Evolutionary conservation across 2,797 vertebrate genomes (phyloP).

Genomic region (Poeciliopsis turneri): DNA sequence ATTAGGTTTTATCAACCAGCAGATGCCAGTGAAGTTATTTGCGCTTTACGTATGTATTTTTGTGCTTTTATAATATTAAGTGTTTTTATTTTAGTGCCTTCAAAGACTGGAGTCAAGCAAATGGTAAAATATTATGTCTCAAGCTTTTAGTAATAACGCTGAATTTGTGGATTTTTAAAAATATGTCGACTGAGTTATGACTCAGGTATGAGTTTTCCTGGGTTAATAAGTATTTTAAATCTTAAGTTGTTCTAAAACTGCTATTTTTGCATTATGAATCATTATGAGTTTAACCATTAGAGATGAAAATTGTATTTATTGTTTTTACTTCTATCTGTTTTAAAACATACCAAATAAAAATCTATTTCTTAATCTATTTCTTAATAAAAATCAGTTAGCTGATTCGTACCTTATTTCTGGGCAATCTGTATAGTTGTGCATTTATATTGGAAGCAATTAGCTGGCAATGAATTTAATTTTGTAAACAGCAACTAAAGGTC

Average conservation of each 20-base stretch:
- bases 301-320: not conserved
- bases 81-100: slow-evolving; percentile 14
- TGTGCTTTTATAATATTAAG: slow-evolving; percentile 27
- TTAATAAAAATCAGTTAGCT: not conserved
- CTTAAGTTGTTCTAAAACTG: not conserved
- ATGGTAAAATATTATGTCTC: slow-evolving; percentile 9
- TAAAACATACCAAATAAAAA: not conserved
- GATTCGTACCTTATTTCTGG: not conserved
- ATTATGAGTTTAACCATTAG: not conserved
- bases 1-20: slow-evolving; percentile 60
- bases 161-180: not conserved
- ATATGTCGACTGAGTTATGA: not conserved
- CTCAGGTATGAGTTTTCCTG: not conserved
- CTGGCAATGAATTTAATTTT: not conserved
- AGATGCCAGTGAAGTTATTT: slow-evolving; percentile 54
- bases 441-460: not conserved
- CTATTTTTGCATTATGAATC: not conserved
- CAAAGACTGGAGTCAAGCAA: slow-evolving; percentile 28
- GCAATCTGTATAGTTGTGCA: not conserved
- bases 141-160: not conserved
- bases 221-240: not conserved
- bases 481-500: not conserved
- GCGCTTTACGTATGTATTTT: slow-evolving; percentile 21
- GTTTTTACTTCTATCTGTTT: not conserved
- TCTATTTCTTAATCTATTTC: not conserved